Evolutionary conservation across 1,140 invertebrate genomes (phyloP).

Genomic region (Bombus consobrinus): DNA sequence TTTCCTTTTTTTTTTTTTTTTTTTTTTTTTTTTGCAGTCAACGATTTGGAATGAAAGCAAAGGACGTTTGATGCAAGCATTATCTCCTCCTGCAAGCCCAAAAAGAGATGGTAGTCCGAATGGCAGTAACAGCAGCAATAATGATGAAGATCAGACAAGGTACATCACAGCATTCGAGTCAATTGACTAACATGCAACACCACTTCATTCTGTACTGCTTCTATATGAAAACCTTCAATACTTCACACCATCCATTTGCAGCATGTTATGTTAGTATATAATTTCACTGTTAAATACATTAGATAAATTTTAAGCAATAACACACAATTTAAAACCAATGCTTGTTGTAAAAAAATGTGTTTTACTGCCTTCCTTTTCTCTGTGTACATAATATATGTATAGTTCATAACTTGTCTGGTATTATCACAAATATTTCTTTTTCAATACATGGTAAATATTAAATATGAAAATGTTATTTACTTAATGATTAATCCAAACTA

Average conservation of each 20-base stretch:
- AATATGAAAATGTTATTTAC: constrained; percentile 3
- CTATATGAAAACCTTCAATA: constrained; percentile 57
- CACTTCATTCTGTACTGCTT: constrained; percentile 57
- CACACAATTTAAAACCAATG: constrained; percentile 10
- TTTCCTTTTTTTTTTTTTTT: too few species aligned
- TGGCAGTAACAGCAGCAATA: constrained; percentile 77
- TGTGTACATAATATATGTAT: background rate
- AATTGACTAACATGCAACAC: constrained; percentile 70
- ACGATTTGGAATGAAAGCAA: constrained; percentile 96
- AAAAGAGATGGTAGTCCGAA: constrained; percentile 80
- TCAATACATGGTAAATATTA: background rate
- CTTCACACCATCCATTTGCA: constrained; percentile 53
- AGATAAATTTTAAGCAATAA: constrained; percentile 34
- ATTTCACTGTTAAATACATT: constrained; percentile 31
- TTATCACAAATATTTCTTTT: background rate
- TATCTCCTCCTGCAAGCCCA: constrained; percentile 93
- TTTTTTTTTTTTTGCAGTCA: constrained; percentile 81
- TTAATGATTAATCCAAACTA: constrained; percentile 21
- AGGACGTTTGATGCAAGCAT: constrained; percentile 92
- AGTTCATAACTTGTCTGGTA: background rate
- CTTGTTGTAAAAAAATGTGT: constrained; percentile 3
- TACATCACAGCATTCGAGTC: constrained; percentile 71
- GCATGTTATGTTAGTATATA: constrained; percentile 66
- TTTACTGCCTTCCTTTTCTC: background rate
- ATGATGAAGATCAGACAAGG: constrained; percentile 81